phyloP scores from a whole-genome alignment of 2,888 invertebrate species.

The Unio delphinus region DNA sequence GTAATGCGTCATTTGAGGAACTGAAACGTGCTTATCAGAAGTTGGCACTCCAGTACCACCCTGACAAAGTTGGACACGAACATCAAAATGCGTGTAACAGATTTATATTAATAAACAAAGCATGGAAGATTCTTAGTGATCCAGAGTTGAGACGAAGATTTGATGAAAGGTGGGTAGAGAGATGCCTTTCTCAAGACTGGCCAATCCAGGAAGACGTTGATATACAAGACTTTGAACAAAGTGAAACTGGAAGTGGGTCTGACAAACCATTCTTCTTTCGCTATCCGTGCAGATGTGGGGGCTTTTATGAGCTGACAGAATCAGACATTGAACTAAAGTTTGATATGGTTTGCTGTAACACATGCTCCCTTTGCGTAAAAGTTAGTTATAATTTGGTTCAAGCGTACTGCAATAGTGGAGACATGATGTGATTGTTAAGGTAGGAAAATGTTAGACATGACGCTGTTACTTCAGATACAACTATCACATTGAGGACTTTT shows the following conservation, averaged over 20 bases:
- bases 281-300: constrained; percentile 61
- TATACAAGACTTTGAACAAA: constrained; percentile 52
- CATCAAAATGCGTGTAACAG: constrained; percentile 13
- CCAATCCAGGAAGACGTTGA: constrained; percentile 62
- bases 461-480: too few species aligned
- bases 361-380: constrained; percentile 57
- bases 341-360: constrained; percentile 62
- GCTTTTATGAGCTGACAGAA: constrained; percentile 43
- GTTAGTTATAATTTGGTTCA: constrained; percentile 36
- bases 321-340: constrained; percentile 47
- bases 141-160: constrained; percentile 46
- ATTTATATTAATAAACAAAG: constrained; percentile 50
- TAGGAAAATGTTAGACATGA: too few species aligned
- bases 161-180: constrained; percentile 57
- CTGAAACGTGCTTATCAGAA: constrained; percentile 45
- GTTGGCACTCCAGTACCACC: constrained; percentile 46
- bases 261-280: constrained; percentile 10
- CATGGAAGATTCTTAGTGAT: constrained; percentile 62
- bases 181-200: constrained; percentile 52
- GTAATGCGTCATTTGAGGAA: constrained; percentile 30
- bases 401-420: not conserved
- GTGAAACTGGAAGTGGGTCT: not conserved
- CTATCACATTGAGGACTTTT: too few species aligned
- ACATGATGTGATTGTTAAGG: too few species aligned
- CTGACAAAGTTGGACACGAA: constrained; percentile 38